A percentile compares a stretch with the other conserved stretches of the same genome.
Conservation (phyloP, 2,113 vertebrate genomes). For the Corynorhinus townsendii region DNA sequence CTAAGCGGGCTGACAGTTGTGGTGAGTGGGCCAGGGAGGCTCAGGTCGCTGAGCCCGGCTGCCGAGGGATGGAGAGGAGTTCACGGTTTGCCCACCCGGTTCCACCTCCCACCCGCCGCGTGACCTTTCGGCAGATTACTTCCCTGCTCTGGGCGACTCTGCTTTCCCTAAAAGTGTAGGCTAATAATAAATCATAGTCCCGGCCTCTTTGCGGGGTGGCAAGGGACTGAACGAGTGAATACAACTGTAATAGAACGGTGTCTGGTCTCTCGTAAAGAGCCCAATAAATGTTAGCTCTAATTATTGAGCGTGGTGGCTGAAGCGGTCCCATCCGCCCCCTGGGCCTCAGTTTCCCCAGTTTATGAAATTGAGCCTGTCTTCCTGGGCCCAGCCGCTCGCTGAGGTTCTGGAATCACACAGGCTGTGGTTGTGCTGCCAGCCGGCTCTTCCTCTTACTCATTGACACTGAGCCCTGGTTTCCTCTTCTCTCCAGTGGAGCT, state of each 20-base stretch:
- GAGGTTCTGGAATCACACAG: background rate
- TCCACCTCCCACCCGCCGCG: background rate
- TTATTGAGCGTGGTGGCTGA: background rate
- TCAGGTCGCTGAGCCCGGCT: background rate
- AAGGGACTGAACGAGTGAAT: background rate
- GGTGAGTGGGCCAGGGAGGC: background rate
- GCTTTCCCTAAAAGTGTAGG: background rate
- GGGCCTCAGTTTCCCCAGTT: background rate
- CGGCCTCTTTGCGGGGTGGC: background rate
- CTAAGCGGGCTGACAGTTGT: background rate
- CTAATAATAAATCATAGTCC: background rate
- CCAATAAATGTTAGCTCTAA: background rate
- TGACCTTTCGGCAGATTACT: constrained; percentile 24
- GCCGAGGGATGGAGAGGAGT: background rate
- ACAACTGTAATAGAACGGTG: background rate
- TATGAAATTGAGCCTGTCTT: background rate
- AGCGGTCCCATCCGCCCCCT: background rate
- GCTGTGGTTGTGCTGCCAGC: background rate
- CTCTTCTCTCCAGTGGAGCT: background rate
- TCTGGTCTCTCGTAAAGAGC: background rate
- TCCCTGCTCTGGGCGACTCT: background rate
- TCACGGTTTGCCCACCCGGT: too few relatives aligned
- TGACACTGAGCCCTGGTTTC: background rate
- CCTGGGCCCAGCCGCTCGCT: too few relatives aligned
- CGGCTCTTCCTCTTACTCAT: background rate